Evolutionary conservation across 1,140 invertebrate genomes (phyloP), one percentile per base, ranked within the genome.

Genomic region (Lordiphosa mommai): DNA sequence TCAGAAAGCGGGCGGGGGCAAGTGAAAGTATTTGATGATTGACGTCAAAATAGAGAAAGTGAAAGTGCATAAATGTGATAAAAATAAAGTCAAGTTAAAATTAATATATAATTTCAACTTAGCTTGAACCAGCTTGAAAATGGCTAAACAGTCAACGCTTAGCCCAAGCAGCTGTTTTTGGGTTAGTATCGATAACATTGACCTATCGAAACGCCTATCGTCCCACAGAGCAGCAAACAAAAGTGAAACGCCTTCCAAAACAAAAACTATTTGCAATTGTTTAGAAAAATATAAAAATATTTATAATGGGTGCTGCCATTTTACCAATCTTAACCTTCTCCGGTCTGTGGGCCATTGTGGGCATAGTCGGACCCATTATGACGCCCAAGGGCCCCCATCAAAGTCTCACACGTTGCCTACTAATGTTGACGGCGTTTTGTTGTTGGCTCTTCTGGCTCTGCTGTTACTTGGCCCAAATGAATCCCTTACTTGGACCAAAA

Each of bases 361-460:
- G 96, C 51, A 94, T 95, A 65, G 93, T 93, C n/a, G 89, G 96
- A 50, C 96, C 96, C 2, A 92, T 96, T 76, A 92, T 97, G 65
- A 92, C 95, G 4, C 96, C 96, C n/a, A 96, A 96, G 90, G 94
- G 95, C 40, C 94, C 95, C 7, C 96, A 97, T 89, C 92, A 95
- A 90, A 52, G 71, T 91, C 92, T 97, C 63, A 92, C 96, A 53
- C 95, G 96, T 89, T 93, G 95, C 44, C 92, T 96, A 66, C 90
- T 97, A 37, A 94, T 96, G 88, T 86, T 97, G 88, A 96, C 96
- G 38, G 95, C 95, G n/a, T 93, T 93, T 23, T 95, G 94, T 27
- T 97, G 96, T 90, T 98, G 96, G 94, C 90, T 97, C 43, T 97
- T 97, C 88, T 98, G 96, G 97, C 90, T 98, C 40, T 96, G 95